Evolutionary conservation across 2,113 vertebrate genomes (phyloP).

Genomic region (Alaudala cheleensis): DNA sequence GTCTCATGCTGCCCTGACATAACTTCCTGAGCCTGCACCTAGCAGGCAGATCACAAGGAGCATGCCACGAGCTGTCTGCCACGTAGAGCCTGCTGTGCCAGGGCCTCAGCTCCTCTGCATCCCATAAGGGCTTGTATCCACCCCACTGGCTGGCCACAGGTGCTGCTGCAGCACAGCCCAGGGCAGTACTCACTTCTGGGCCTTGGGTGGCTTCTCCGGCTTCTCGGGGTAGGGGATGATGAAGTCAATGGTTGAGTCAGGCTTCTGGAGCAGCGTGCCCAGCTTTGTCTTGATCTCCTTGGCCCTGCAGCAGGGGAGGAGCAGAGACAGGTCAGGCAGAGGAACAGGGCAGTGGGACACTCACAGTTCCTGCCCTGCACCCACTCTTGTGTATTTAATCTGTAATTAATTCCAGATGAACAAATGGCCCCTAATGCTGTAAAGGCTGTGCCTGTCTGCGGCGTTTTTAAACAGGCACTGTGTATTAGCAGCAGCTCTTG

Average conservation of each 20-base stretch:
- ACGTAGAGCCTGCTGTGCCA: rapidly evolving
- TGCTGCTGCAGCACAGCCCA: rapidly evolving
- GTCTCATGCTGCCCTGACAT: neutral
- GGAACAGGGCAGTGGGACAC: neutral
- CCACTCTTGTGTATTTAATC: too few species aligned
- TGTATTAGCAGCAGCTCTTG: neutral
- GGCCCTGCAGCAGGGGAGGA: slow-evolving; percentile 76
- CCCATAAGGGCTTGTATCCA: neutral
- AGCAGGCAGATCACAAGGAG: rapidly evolving
- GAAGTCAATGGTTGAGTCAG: slow-evolving; percentile 86
- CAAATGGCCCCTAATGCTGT: neutral
- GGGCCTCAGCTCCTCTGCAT: neutral
- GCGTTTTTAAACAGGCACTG: neutral
- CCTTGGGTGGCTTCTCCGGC: slow-evolving; percentile 85
- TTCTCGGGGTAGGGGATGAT: slow-evolving; percentile 91
- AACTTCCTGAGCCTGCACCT: neutral
- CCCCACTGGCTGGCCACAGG: neutral
- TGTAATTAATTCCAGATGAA: neutral
- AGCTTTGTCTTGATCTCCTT: slow-evolving; percentile 97
- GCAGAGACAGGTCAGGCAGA: neutral
- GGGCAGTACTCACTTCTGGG: slow-evolving; percentile 82
- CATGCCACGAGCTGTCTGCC: rapidly evolving
- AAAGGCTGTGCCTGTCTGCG: neutral
- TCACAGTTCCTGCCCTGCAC: neutral
- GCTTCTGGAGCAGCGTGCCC: slow-evolving; percentile 93